Base-by-base conservation (phyloP, 2,113 vertebrate genomes). In the Euleptes europaea region DNA sequence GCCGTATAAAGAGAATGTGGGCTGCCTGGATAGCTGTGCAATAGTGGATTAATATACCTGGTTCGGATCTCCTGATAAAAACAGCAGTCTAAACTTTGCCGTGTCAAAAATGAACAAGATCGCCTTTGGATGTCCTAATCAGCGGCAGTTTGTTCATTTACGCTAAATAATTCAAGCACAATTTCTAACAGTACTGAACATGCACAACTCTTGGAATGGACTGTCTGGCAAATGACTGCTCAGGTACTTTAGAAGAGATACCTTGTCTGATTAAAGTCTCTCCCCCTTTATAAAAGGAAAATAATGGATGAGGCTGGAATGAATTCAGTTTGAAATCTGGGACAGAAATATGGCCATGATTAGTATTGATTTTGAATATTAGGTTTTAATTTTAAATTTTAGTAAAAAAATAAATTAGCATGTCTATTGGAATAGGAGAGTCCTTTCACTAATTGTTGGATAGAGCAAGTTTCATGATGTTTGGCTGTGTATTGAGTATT, bases 221-320 rank as follows among this genome's bases (percentile, higher is more conserved):
- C 78, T 9, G 76, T 84, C 88, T 74, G 85, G 51, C 44, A 14
- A 0, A 0, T 70, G 57, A 51, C 81, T 83, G 40, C 80, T 70
- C 86, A 92, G 72, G 88, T 74, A 63, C 88, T 86, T 65, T 54
- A 72, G 85, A 77, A 88, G 85, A 89, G 23, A 77, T 82, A 80
- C 82, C 7, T 0, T 6, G 67, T 88, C 90, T 91, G 89, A 94
- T 31, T 94, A 88, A 94, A 94, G 92, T 86, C 67, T 91, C 78
- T 8, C 65, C 81, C 80, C 35, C 93, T 92, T 80, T 88, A 88
- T 90, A 82, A 78, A 94, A 91, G 81, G 88, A 89, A 90, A 89
- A 89, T 93, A 95, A 95, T 95, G 95, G 95, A 96, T 94, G 90
- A 93, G 89, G 83, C 84, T 89, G 83, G 94, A 95, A 96, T 92